Percentiles rank a stretch among this genome's conserved stretches.
Conservation (phyloP, 2,113 vertebrate species). For the Elachura formosa region DNA sequence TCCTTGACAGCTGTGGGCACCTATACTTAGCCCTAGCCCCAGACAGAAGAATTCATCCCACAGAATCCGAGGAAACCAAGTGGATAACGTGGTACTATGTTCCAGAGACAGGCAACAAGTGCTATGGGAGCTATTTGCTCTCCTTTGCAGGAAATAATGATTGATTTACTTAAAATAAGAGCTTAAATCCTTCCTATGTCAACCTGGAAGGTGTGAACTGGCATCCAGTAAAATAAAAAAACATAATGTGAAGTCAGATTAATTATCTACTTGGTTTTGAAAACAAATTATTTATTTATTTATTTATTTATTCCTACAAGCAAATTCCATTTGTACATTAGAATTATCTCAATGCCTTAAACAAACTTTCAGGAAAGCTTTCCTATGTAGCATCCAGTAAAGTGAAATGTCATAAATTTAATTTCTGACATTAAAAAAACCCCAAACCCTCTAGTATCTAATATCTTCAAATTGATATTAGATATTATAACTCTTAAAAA, state of each 20-base stretch:
- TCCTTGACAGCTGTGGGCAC: not conserved
- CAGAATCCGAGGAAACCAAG: not conserved
- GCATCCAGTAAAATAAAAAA: not conserved
- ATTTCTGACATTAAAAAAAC: not conserved
- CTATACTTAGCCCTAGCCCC: not conserved
- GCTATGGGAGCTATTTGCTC: not conserved
- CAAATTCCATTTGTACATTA: not conserved
- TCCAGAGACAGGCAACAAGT: not conserved
- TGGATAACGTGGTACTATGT: rapidly evolving
- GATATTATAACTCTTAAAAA: not conserved
- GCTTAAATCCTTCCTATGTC: not conserved
- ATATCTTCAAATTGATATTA: not conserved
- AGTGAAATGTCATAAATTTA: not conserved
- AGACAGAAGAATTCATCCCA: not conserved
- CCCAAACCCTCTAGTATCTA: not conserved
- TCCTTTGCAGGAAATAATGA: not conserved
- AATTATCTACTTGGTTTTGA: not conserved
- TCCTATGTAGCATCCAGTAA: not conserved
- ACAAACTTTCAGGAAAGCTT: not conserved
- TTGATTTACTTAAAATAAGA: not conserved
- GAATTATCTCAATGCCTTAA: not conserved
- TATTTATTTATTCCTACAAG: not conserved
- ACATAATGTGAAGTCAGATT: not conserved
- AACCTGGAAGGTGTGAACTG: not conserved
- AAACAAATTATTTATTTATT: not conserved